These are phyloP conservation scores for Poeciliopsis turrubarensis DNA, from an alignment of 2,113 vertebrate species.

Conservation along the genomic window DNA sequence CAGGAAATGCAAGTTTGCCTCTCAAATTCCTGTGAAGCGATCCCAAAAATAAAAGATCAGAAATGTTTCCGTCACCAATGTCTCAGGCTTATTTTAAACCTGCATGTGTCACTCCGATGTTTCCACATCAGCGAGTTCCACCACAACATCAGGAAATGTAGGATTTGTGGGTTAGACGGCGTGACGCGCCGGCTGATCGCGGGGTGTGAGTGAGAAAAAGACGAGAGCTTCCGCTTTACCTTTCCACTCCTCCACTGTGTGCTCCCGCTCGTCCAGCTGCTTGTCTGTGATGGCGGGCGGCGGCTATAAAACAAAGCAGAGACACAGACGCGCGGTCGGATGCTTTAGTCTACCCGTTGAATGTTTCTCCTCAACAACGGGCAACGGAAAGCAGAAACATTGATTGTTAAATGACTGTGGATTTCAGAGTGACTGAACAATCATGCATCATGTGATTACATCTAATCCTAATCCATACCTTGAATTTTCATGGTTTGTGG, in stretches of 20 bases:
- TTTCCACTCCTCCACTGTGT: constrained; percentile 99
- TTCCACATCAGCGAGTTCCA: not conserved
- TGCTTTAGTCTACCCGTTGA: not conserved
- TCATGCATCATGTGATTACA: too few relatives aligned
- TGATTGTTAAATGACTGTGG: too few relatives aligned
- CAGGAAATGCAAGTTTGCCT: too few relatives aligned
- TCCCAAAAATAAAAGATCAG: too few relatives aligned
- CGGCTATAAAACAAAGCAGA: constrained; percentile 82
- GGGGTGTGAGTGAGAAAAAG: too few relatives aligned
- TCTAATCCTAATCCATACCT: too few relatives aligned
- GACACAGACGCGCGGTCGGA: constrained; percentile 6
- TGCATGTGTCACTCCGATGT: not conserved
- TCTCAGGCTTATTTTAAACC: too few relatives aligned
- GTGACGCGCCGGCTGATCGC: too few relatives aligned
- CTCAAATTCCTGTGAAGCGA: too few relatives aligned
- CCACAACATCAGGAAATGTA: not conserved
- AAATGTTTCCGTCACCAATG: not conserved
- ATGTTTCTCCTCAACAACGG: not conserved
- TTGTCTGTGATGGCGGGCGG: constrained; percentile 97
- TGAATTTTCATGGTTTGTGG: not conserved
- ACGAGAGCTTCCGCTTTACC: constrained; percentile 74
- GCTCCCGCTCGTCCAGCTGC: constrained; percentile 96
- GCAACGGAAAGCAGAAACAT: too few relatives aligned
- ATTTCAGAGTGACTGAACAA: too few relatives aligned
- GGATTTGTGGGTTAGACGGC: not conserved